Percentiles rank a stretch among this genome's conserved stretches.
Evolutionary conservation across 2,113 vertebrate genomes (phyloP).

Genomic region (Rostratula benghalensis): DNA sequence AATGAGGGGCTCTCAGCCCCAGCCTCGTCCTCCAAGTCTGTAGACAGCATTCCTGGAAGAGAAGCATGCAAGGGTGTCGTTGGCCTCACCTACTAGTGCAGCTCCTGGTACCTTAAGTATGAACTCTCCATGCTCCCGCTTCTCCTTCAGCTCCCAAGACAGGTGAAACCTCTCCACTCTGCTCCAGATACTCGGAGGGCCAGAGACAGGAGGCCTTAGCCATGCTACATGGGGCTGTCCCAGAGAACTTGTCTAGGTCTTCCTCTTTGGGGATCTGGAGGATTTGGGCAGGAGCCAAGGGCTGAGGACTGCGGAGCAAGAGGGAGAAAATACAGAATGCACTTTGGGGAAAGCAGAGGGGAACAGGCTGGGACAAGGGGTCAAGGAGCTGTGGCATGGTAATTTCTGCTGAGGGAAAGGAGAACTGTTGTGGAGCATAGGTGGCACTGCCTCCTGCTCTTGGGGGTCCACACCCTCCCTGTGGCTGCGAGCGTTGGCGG

Average conservation of each 20-base stretch:
- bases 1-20: background rate
- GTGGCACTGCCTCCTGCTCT: background rate
- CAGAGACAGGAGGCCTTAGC: accelerated
- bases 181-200: background rate
- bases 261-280: background rate
- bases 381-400: accelerated
- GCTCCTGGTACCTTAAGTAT: background rate
- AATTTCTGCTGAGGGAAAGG: too few relatives aligned
- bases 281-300: background rate
- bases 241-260: accelerated
- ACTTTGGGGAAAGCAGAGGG: background rate
- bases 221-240: background rate
- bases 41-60: background rate
- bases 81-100: background rate
- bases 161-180: background rate
- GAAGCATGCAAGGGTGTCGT: accelerated
- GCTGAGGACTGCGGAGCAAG: too few relatives aligned
- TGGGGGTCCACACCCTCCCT: background rate
- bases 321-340: accelerated
- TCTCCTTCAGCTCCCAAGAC: background rate
- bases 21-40: background rate
- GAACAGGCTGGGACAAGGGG: background rate
- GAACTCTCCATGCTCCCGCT: background rate
- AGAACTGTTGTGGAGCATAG: background rate
- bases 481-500: background rate